Evolutionary conservation across 2,888 invertebrate genomes (phyloP).

Genomic region (Anaspis maculata): DNA sequence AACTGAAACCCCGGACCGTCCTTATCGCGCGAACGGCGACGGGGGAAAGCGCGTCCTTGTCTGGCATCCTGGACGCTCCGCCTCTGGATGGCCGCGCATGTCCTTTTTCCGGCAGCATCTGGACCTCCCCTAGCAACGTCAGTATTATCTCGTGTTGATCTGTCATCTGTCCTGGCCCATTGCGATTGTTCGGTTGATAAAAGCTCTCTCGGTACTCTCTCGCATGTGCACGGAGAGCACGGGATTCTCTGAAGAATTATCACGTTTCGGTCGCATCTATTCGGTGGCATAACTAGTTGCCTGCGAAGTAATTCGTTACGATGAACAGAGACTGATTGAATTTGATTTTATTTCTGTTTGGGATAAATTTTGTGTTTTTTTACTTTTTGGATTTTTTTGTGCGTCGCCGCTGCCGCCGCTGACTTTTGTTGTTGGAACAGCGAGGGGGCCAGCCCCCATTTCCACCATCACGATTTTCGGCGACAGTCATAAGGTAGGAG

Average conservation of each 20-base stretch:
- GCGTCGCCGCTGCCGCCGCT: no score
- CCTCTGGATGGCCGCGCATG: slow-evolving; percentile 18
- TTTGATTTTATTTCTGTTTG: no score
- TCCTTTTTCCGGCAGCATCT: slow-evolving; percentile 8
- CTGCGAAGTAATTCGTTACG: no score
- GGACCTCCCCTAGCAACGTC: slow-evolving; percentile 40
- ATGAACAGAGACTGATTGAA: slow-evolving; percentile 1
- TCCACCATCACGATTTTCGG: slow-evolving; percentile 43
- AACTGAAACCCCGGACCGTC: slow-evolving; percentile 7
- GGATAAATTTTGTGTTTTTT: slow-evolving; percentile 1
- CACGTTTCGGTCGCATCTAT: no score
- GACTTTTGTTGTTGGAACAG: no score
- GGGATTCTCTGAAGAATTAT: no score
- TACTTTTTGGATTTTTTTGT: slow-evolving; percentile 7
- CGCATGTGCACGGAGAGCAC: no score
- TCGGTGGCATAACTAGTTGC: no score
- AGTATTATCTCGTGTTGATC: slow-evolving; percentile 28
- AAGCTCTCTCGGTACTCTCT: neutral
- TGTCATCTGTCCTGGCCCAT: slow-evolving; percentile 16
- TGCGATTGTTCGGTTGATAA: slow-evolving; percentile 11
- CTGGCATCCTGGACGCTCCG: slow-evolving; percentile 12
- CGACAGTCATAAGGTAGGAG: slow-evolving; percentile 42
- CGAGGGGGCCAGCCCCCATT: slow-evolving; percentile 32
- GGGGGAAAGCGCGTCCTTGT: slow-evolving; percentile 7
- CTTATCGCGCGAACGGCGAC: slow-evolving; percentile 11